Percentiles rank a stretch among this genome's conserved stretches.
These are phyloP conservation scores for Fregata magnificens DNA, from an alignment of 2,113 vertebrate species.

Conservation along the genomic window DNA sequence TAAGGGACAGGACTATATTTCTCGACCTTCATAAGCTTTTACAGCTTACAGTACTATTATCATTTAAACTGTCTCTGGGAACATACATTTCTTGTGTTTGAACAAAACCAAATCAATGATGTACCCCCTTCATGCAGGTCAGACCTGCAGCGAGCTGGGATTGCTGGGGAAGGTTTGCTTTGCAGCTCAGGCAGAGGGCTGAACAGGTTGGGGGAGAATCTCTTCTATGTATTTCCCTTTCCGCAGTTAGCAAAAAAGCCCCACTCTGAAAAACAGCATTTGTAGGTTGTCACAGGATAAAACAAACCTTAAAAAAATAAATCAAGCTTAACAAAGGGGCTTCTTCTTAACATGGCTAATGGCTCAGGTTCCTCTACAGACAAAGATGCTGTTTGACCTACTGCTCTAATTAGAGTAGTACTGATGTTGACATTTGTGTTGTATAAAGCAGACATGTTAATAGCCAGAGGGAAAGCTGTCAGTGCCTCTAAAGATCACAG, in stretches of 20 bases:
- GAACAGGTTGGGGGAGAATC: neutral
- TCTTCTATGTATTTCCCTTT: neutral
- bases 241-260: neutral
- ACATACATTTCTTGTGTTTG: neutral
- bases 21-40: neutral
- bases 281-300: neutral
- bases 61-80: neutral
- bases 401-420: conserved; percentile 70
- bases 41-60: neutral
- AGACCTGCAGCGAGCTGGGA: neutral
- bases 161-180: neutral
- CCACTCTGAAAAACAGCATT: neutral
- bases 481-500: conserved; percentile 66
- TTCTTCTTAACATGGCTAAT: conserved; percentile 9
- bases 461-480: conserved; percentile 64
- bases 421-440: conserved; percentile 66
- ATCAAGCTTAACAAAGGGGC: conserved; percentile 17
- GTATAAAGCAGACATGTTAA: conserved; percentile 61
- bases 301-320: neutral
- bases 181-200: neutral
- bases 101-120: neutral
- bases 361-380: conserved; percentile 14
- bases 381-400: conserved; percentile 68
- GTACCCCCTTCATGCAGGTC: neutral
- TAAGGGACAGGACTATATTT: neutral